These are phyloP conservation scores for Cyrtorhinus lividipennis DNA, from an alignment of 1,140 invertebrate species.

Conservation along the genomic window DNA sequence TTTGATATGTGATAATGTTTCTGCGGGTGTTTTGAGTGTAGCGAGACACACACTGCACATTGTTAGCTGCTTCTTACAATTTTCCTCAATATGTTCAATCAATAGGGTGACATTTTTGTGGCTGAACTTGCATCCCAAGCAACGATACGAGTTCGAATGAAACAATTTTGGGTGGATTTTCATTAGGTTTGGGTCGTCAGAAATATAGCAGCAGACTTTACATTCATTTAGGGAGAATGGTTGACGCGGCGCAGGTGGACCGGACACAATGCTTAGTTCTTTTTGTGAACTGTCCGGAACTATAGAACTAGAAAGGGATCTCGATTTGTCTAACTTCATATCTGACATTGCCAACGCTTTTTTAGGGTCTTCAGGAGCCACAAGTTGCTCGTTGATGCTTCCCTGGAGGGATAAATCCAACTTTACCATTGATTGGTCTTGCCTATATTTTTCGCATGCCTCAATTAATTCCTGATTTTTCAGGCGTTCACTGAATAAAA, in stretches of 20 bases:
- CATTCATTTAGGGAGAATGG: too few species aligned
- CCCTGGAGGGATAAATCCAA: too few species aligned
- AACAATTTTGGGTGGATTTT: constrained; percentile 11
- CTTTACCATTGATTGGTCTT: neutral
- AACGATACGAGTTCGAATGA: constrained; percentile 14
- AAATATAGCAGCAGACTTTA: neutral
- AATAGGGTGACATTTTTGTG: neutral
- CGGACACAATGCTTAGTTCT: neutral
- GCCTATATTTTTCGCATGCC: neutral
- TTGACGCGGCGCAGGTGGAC: too few species aligned
- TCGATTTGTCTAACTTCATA: neutral
- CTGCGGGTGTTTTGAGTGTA: neutral
- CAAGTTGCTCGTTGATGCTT: too few species aligned
- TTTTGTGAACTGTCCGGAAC: neutral
- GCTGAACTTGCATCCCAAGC: constrained; percentile 10
- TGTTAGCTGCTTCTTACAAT: neutral
- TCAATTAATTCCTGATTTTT: neutral
- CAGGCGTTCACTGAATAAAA: neutral
- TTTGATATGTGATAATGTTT: neutral
- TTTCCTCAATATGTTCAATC: neutral
- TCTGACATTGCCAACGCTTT: neutral
- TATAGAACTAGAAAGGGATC: neutral
- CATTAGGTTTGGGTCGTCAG: neutral
- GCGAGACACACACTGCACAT: neutral
- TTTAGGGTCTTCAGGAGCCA: too few species aligned